A percentile compares a stretch with the other conserved stretches of the same genome.
Evolutionary conservation across 2,113 vertebrate genomes (phyloP).

Genomic region (Mormoops blainvillei): DNA sequence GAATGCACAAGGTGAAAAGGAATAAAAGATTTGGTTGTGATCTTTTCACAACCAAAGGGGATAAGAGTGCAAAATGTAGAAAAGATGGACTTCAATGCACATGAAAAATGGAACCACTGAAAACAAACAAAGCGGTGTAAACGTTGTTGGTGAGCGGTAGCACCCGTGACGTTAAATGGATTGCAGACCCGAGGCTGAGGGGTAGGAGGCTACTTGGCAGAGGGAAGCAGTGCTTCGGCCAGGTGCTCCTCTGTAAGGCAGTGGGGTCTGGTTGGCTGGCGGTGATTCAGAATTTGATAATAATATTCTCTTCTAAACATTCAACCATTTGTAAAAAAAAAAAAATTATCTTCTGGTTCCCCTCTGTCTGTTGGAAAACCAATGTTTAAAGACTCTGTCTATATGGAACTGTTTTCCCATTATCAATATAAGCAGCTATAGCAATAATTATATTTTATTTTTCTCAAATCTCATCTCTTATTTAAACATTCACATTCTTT

Average conservation of each 20-base stretch:
- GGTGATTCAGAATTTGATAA: neutral
- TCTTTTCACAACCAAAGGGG: neutral
- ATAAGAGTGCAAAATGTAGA: neutral
- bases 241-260: neutral
- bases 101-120: neutral
- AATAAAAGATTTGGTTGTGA: neutral
- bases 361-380: neutral
- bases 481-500: neutral
- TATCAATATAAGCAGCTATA: neutral
- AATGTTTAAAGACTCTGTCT: neutral
- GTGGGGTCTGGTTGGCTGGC: neutral
- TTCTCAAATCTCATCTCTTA: neutral
- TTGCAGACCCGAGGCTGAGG: neutral
- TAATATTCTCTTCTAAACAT: neutral
- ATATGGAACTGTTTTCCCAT: neutral
- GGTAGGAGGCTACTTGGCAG: rapidly evolving
- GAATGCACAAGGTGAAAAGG: neutral
- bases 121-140: neutral
- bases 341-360: neutral
- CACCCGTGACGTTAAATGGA: neutral
- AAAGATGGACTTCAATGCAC: neutral
- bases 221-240: too few relatives aligned
- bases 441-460: neutral
- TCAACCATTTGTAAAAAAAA: neutral
- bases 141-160: neutral